Evolutionary conservation across 2,888 invertebrate genomes (phyloP).

Genomic region (Agonopterix alstromeriana): DNA sequence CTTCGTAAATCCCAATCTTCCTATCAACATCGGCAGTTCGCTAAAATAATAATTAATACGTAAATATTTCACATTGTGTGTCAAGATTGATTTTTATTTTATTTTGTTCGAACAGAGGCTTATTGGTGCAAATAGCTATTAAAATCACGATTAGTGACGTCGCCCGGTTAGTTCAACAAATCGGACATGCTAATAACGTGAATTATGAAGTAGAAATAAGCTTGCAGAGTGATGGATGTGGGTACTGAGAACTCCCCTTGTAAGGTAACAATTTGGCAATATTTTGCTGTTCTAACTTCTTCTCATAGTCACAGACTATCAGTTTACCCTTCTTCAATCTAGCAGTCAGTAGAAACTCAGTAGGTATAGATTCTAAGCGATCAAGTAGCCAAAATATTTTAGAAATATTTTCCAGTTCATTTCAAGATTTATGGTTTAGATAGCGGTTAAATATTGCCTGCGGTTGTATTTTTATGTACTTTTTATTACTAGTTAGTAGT

Average conservation of each 20-base stretch:
- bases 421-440: no score
- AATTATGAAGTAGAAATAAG: constrained; percentile 57
- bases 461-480: no score
- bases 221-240: constrained; percentile 66
- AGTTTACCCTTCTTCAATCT: no score
- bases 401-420: neutral
- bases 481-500: no score
- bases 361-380: neutral
- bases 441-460: no score
- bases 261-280: constrained; percentile 65
- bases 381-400: neutral
- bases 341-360: no score
- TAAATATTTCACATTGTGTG: constrained; percentile 65
- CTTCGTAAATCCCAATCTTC: constrained; percentile 19
- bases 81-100: constrained; percentile 67
- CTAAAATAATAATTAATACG: constrained; percentile 33
- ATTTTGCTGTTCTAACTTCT: constrained; percentile 34
- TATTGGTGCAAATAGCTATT: constrained; percentile 65
- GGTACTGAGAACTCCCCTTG: constrained; percentile 67
- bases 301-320: constrained; percentile 23
- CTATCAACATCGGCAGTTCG: constrained; percentile 26
- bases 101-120: constrained; percentile 67
- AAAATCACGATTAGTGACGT: constrained; percentile 62
- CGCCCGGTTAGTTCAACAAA: constrained; percentile 40
- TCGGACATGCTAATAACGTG: constrained; percentile 53